Percentiles rank a stretch among this genome's conserved stretches.
Conservation (phyloP, 2,797 vertebrate genomes). For the Lates japonicus region DNA sequence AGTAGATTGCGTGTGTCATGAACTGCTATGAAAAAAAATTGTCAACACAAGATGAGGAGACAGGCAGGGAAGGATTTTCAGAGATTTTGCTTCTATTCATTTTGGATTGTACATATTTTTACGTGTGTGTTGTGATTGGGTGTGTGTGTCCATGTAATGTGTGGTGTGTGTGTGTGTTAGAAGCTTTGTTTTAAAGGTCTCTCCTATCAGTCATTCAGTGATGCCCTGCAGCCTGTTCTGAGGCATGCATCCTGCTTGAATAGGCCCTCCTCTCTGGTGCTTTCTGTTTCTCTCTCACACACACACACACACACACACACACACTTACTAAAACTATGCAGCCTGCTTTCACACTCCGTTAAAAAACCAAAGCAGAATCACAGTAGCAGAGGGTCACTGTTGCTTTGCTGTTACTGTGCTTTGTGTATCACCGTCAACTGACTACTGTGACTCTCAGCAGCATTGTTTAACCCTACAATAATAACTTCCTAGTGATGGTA, state of each 20-base stretch:
- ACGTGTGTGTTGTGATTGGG: constrained; percentile 2
- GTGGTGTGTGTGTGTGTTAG: constrained; percentile 23
- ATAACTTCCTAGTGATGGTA: constrained; percentile 30
- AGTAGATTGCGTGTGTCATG: constrained; percentile 39
- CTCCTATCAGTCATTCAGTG: constrained; percentile 75
- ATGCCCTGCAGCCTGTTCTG: constrained; percentile 79
- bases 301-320: constrained; percentile 1
- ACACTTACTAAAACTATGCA: constrained; percentile 33
- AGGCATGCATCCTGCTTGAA: constrained; percentile 54
- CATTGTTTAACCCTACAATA: constrained; percentile 24
- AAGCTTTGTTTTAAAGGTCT: constrained; percentile 72
- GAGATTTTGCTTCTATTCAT: constrained; percentile 34
- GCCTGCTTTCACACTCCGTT: too few species aligned
- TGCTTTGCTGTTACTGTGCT: neutral
- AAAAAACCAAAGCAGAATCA: constrained; percentile 17
- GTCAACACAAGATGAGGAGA: constrained; percentile 27
- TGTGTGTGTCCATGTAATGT: constrained; percentile 6
- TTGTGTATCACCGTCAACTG: constrained; percentile 14
- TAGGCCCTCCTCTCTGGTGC: constrained; percentile 40
- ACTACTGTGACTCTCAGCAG: neutral
- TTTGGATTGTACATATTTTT: constrained; percentile 21
- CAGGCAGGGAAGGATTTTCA: constrained; percentile 11
- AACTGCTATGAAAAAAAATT: constrained; percentile 39
- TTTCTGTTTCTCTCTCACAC: neutral
- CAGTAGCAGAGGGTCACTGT: constrained; percentile 17